Evolutionary conservation across 2,797 vertebrate genomes (phyloP).

Genomic region (Carcharodon carcharias): DNA sequence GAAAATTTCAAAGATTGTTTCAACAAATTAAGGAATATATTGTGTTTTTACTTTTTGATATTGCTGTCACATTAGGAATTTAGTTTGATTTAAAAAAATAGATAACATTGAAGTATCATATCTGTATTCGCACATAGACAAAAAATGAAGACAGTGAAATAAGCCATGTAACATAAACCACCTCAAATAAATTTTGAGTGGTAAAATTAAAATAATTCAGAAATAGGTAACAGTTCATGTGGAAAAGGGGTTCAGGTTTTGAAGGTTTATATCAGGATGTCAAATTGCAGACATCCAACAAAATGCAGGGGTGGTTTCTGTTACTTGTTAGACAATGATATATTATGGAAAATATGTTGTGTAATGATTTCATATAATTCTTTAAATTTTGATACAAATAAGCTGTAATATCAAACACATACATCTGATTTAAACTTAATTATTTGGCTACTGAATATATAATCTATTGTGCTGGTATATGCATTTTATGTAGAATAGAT

Average conservation of each 20-base stretch:
- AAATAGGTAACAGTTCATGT: not conserved
- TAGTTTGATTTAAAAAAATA: not conserved
- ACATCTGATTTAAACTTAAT: not conserved
- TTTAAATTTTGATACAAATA: not conserved
- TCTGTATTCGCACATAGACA: not conserved
- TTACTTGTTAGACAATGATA: not conserved
- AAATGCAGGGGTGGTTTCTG: not conserved
- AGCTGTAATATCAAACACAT: not conserved
- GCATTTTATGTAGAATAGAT: not conserved
- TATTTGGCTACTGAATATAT: not conserved
- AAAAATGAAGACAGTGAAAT: not conserved
- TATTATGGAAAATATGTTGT: not conserved
- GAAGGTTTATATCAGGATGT: not conserved
- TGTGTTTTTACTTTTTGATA: not conserved
- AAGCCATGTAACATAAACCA: not conserved
- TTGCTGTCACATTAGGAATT: not conserved
- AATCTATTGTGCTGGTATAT: not conserved
- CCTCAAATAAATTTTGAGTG: not conserved
- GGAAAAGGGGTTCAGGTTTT: not conserved
- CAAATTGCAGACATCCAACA: not conserved
- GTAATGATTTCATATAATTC: not conserved
- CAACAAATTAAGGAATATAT: not conserved
- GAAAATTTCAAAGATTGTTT: not conserved
- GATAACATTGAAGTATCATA: not conserved
- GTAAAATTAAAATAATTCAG: not conserved